Base-by-base conservation (phyloP, 2,888 invertebrate species). In the Lamellibrachia columna region DNA sequence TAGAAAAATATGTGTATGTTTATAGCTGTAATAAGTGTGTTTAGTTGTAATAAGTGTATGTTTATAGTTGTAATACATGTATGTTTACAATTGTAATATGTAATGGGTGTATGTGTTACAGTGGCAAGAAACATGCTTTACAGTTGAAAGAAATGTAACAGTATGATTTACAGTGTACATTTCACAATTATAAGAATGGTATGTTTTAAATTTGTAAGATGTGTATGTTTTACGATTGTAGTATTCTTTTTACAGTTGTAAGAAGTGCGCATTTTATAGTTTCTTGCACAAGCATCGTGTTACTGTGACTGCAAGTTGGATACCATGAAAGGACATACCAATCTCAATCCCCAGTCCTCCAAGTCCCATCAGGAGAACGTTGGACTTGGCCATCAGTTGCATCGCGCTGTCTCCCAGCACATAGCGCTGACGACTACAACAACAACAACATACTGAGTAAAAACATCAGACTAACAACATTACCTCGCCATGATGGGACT, bases 321-420 rank as follows among this genome's bases (percentile, higher is more conserved):
- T 52, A 55, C n/a, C 52, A n/a, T 28, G 22, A 60, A 3, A 60
- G 7, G n/a, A 90, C 94, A 93, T 94, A 96, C 96, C 96, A 90
- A 96, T 96, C 94, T 96, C 96, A 92, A 96, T 95, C 7, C 96
- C 96, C 52, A 96, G 94, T 91, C 96, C 96, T 92, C 96, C 96
- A 92, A 96, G 94, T 15, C 96, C 96, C 94, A 95, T 95, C 55
- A 96, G 93, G n/a, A 96, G 94, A 7, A 96, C 95, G 90, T 95
- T 95, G 0, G 96, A 95, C 90, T 94, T 95, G 11, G 96, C 96
- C 95, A 96, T 96, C 90, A 95, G 94, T 94, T 96, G 95, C 96
- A 96, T 96, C 15, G 96, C 96, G 93, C 94, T 95, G 94, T 96
- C 96, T 90, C 96, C 96, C 90, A 96, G 93, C 0, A 96, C 96